Evolutionary conservation across 2,888 invertebrate genomes (phyloP).

Genomic region (Galerucella pusilla): DNA sequence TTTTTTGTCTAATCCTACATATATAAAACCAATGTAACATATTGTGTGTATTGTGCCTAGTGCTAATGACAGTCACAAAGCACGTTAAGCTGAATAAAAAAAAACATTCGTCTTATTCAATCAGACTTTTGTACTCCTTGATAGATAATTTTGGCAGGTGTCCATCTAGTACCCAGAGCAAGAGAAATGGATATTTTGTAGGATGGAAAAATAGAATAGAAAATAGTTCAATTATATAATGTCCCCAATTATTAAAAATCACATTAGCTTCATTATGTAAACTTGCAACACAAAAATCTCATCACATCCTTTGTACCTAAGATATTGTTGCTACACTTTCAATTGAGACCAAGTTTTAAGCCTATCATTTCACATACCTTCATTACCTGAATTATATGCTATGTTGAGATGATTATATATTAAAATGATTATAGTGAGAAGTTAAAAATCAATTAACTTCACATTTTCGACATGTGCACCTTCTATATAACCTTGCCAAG

Average conservation of each 20-base stretch:
- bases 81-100: no score
- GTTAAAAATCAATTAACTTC: background rate
- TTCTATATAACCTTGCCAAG: background rate
- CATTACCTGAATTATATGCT: background rate
- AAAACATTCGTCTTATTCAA: no score
- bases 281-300: background rate
- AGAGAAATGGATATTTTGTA: no score
- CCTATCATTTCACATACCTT: background rate
- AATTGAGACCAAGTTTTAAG: background rate
- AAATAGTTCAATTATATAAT: no score
- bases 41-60: no score
- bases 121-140: no score
- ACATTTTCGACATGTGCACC: constrained; percentile 6
- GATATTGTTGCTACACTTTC: background rate
- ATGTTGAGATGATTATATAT: background rate
- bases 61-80: no score
- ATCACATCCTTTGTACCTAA: background rate
- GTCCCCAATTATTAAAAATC: background rate
- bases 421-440: background rate
- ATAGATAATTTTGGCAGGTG: no score
- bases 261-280: background rate
- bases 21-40: no score
- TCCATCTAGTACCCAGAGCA: no score
- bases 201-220: no score
- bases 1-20: no score